These are phyloP conservation scores for Ianthella basta DNA, from an alignment of 37 sponge, comb jelly and placozoan genomes.

Conservation along the genomic window DNA sequence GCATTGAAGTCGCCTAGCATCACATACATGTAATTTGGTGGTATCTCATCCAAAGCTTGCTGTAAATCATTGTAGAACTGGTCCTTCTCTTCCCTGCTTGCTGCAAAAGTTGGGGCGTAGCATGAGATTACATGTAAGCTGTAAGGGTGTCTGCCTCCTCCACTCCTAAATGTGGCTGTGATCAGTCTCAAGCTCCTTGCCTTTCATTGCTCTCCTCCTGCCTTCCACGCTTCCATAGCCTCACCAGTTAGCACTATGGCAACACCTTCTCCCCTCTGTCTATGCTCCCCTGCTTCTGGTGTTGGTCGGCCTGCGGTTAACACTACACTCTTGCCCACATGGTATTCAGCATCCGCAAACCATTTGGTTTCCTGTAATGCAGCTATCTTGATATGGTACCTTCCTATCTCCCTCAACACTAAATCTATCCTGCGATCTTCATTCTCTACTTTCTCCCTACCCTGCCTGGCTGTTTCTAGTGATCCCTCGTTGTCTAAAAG, in stretches of 20 bases:
- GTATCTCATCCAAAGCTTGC: not conserved
- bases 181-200: not conserved
- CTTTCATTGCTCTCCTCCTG: constrained; percentile 18
- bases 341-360: not conserved
- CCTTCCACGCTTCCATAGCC: constrained; percentile 21
- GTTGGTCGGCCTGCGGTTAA: not conserved
- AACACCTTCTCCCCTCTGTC: constrained; percentile 36
- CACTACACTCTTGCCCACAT: constrained; percentile 17
- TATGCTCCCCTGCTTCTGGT: not conserved
- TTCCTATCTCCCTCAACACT: too few species aligned
- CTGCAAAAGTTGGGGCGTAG: constrained; percentile 39
- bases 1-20: constrained; percentile 23
- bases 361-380: too few species aligned
- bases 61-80: constrained; percentile 18
- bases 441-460: too few species aligned
- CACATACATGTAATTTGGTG: not conserved
- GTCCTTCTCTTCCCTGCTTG: not conserved
- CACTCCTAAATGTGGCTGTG: not conserved
- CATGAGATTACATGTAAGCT: constrained; percentile 25
- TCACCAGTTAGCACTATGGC: constrained; percentile 3
- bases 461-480: too few species aligned
- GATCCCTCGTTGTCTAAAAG: too few species aligned
- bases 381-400: too few species aligned
- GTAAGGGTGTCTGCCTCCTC: too few species aligned
- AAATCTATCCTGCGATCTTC: too few species aligned